A percentile compares a stretch with the other conserved stretches of the same genome.
phyloP scores from a whole-genome alignment of 2,113 vertebrate genomes.

The Callipepla californica region DNA sequence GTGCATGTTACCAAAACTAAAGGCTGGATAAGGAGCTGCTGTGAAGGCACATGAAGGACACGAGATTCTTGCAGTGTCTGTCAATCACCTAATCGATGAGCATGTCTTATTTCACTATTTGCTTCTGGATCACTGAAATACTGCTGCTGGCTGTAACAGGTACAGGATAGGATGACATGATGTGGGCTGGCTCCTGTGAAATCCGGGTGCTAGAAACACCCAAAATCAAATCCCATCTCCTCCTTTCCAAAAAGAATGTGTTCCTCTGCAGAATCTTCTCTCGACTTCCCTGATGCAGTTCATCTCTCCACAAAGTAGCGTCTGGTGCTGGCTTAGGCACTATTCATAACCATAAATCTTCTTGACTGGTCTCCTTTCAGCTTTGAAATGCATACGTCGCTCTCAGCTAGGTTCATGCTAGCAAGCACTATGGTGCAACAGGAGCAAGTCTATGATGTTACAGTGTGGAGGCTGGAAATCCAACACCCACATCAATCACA shows the following conservation, averaged over 20 bases:
- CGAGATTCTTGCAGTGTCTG: neutral
- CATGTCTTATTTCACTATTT: neutral
- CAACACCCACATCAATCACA: neutral
- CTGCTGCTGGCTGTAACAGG: neutral
- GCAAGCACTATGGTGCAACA: neutral
- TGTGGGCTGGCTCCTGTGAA: neutral
- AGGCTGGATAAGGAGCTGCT: neutral
- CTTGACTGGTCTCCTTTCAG: neutral
- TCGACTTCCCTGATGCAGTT: neutral
- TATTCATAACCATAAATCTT: neutral
- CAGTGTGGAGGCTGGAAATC: neutral
- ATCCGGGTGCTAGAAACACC: neutral
- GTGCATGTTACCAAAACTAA: neutral
- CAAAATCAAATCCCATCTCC: neutral
- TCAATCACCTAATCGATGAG: neutral
- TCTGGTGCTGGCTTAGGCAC: neutral
- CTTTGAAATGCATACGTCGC: neutral
- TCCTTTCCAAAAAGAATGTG: neutral
- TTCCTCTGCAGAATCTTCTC: neutral
- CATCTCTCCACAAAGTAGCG: neutral
- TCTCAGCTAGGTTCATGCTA: neutral
- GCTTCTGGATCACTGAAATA: neutral
- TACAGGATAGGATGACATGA: accelerated
- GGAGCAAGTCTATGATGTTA: neutral
- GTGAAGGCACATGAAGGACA: neutral